Evolutionary conservation across 2,113 vertebrate genomes (phyloP).

Genomic region (Platichthys stellatus): DNA sequence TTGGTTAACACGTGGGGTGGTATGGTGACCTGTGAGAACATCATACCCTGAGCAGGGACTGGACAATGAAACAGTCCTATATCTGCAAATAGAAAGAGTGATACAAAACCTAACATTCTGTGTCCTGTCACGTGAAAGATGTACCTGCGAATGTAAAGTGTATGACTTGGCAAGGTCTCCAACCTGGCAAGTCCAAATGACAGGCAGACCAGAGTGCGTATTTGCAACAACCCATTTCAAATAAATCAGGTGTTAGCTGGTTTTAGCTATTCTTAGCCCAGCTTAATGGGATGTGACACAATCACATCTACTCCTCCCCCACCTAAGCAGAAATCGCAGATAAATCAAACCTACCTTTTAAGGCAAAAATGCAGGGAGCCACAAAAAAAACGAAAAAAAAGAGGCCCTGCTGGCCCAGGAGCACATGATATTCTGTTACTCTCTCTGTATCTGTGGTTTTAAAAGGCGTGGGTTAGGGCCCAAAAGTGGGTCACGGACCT

Average conservation of each 20-base stretch:
- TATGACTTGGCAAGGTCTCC: constrained; percentile 18
- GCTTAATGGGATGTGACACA: constrained; percentile 57
- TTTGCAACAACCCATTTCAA: constrained; percentile 38
- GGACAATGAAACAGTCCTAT: neutral
- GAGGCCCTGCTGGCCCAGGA: constrained; percentile 18
- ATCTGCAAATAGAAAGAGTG: too few species aligned
- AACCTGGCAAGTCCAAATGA: constrained; percentile 17
- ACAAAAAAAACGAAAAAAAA: constrained; percentile 36
- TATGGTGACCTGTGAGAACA: constrained; percentile 18
- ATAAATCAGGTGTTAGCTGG: constrained; percentile 44
- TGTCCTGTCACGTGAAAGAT: neutral
- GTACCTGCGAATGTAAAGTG: neutral
- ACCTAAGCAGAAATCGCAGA: constrained; percentile 44
- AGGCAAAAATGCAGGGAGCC: constrained; percentile 52
- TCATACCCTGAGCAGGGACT: constrained; percentile 24
- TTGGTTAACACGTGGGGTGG: constrained; percentile 40
- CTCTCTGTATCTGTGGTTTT: constrained; percentile 18
- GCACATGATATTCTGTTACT: constrained; percentile 11
- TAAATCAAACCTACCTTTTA: constrained; percentile 72
- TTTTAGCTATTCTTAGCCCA: constrained; percentile 64
- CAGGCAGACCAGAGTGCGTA: constrained; percentile 5
- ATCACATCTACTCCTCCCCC: constrained; percentile 60
- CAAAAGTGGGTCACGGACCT: constrained; percentile 17
- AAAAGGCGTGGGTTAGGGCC: constrained; percentile 23
- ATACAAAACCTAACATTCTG: neutral